phyloP scores from a whole-genome alignment of 1,140 invertebrate species.

The Macrocentrus cingulum region DNA sequence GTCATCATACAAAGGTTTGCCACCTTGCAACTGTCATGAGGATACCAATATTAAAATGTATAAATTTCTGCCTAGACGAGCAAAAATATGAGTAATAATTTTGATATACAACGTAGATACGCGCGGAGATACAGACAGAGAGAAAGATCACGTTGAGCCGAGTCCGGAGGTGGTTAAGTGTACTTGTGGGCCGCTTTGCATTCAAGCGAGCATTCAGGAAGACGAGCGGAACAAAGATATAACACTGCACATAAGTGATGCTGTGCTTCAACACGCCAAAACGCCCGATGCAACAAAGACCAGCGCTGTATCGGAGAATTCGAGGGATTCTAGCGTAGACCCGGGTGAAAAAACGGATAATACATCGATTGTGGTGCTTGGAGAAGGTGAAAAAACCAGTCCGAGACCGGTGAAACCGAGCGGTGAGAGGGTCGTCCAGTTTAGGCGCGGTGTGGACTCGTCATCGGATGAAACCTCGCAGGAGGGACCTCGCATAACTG shows the following conservation, averaged over 20 bases:
- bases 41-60: slow-evolving; percentile 31
- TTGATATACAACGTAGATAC: not conserved
- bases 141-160: slow-evolving; percentile 12
- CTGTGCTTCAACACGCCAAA: not conserved
- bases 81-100: not conserved
- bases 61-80: slow-evolving; percentile 3
- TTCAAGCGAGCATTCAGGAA: slow-evolving; percentile 20
- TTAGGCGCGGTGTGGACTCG: no score
- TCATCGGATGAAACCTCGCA: no score
- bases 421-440: no score
- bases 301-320: no score
- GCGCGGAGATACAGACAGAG: slow-evolving; percentile 1
- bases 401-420: no score
- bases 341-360: no score
- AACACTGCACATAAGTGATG: slow-evolving; percentile 17
- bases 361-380: no score
- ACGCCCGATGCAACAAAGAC: not conserved
- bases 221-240: slow-evolving; percentile 12
- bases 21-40: slow-evolving; percentile 25
- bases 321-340: no score
- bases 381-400: no score
- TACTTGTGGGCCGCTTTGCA: slow-evolving; percentile 5
- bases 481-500: no score
- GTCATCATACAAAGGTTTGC: slow-evolving; percentile 25
- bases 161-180: no score